Conservation (phyloP, 2,113 vertebrate genomes). For the Fulmarus glacialis region DNA sequence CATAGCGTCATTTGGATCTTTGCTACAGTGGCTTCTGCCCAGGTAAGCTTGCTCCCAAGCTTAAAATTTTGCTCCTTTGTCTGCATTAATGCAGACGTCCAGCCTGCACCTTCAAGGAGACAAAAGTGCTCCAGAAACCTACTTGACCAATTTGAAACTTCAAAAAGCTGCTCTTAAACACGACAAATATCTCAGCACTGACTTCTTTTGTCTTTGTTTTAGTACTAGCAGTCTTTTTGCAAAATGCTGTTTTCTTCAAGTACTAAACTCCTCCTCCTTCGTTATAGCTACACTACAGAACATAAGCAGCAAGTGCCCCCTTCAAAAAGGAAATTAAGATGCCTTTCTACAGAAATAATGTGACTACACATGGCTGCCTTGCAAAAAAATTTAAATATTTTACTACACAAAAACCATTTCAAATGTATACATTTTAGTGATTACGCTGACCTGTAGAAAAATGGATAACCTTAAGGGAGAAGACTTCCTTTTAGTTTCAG, state of each 20-base stretch:
- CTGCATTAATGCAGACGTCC: neutral
- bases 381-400: neutral
- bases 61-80: neutral
- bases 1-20: neutral
- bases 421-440: neutral
- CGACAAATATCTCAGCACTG: neutral
- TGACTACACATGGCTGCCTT: neutral
- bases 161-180: neutral
- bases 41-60: neutral
- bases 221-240: neutral
- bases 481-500: neutral
- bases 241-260: neutral
- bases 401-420: neutral
- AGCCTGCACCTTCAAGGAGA: neutral
- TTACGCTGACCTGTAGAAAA: neutral
- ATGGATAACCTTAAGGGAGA: neutral
- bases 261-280: neutral
- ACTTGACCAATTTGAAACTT: neutral
- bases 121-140: neutral
- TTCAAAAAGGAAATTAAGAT: neutral
- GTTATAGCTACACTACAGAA: neutral
- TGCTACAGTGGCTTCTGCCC: neutral
- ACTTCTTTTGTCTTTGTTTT: neutral
- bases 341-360: neutral
- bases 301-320: neutral